phyloP scores from a whole-genome alignment of 64 coral and sea anemone species.

The Montipora cactus region DNA sequence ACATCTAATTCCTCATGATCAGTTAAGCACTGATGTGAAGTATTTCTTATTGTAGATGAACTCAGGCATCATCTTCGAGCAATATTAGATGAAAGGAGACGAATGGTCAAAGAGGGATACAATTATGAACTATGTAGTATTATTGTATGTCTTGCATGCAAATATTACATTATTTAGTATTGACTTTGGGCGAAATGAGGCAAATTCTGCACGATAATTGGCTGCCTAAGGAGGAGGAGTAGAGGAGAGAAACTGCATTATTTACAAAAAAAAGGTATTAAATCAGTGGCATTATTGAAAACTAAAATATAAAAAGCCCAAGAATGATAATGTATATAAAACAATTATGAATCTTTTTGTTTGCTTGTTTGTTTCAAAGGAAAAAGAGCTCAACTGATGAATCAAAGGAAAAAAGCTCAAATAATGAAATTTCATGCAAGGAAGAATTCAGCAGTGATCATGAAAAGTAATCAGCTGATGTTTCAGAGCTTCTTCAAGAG shows the following conservation, averaged over 20 bases:
- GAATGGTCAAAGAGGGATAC: background rate
- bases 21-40: background rate
- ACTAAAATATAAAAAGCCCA: background rate
- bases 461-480: background rate
- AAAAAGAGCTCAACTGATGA: constrained; percentile 5
- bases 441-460: background rate
- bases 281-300: background rate
- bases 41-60: background rate
- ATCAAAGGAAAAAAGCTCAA: background rate
- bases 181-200: background rate
- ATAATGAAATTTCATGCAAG: background rate
- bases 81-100: background rate
- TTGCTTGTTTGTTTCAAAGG: background rate
- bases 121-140: background rate
- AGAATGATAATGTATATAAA: background rate
- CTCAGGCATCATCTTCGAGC: background rate
- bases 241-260: background rate
- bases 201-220: background rate
- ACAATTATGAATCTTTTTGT: background rate
- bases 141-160: background rate
- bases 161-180: background rate
- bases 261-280: background rate
- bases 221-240: background rate
- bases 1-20: background rate
- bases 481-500: background rate